Evolutionary conservation across 2,113 vertebrate genomes (phyloP), one percentile per base, ranked within the genome.

Genomic region (Hylia prasina): DNA sequence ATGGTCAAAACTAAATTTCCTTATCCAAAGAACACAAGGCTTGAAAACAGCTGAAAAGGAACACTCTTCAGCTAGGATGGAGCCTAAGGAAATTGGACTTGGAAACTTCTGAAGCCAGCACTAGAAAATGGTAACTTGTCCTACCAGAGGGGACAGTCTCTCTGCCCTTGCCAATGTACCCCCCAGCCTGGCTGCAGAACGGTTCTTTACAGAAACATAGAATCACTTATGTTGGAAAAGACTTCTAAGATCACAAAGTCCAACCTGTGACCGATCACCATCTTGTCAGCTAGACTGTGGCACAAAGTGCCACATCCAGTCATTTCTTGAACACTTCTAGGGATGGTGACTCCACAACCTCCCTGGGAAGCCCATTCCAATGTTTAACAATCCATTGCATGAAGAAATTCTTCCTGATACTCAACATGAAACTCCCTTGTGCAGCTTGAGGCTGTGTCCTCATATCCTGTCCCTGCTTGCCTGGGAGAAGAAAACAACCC

Each of bases 321-420:
- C 0, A 0, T 31, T 61, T 61, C 47, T 22, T 27, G 31, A 48
- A 13, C 47, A 28, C 25, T 61, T 37, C 24, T 48, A 35, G 14
- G 12, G 17, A 22, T 48, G 25, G 12, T 27, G 47, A 23, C 2
- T 54, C 10, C 12, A 60, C 17, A 45, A 40, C 24, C 7, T 54
- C 27, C 37, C 27, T 24, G 27, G 27, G 19, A 12, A 73, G 58
- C 10, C 22, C 13, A 24, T 58, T 73, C 23, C 31, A 50, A 51
- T 44, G 10, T 17, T 66, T 45, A 89, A n/a, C 10, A 58, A 24
- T 28, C 19, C 22, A 39, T 18, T 23, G 15, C 28, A 33, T 7
- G 5, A 89, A 50, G 39, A 51, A 58, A 53, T 51, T 51, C 15
- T 57, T 73, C 15, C 33, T 45, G 19, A 39, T 45, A 33, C 33